A percentile compares a stretch with the other conserved stretches of the same genome.
Evolutionary conservation across 2,888 invertebrate genomes (phyloP).

Genomic region (Prostheceraeus crozeri): DNA sequence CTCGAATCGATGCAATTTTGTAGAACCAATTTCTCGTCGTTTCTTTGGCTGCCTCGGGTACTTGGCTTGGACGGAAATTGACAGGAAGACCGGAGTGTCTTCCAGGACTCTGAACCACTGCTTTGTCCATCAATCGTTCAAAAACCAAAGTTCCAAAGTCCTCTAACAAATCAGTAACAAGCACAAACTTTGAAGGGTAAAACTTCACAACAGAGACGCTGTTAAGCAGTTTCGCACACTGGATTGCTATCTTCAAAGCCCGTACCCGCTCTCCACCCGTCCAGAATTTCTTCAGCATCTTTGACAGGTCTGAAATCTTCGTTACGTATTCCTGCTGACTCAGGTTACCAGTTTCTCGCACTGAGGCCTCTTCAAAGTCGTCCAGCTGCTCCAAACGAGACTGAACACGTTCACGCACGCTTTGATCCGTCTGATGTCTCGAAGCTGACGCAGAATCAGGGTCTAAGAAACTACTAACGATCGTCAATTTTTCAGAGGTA

Average conservation of each 20-base stretch:
- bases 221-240: constrained; percentile 84
- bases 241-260: constrained; percentile 85
- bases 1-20: constrained; percentile 92
- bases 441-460: constrained; percentile 44
- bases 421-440: constrained; percentile 43
- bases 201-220: constrained; percentile 83
- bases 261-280: constrained; percentile 78
- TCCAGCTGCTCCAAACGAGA: constrained; percentile 82
- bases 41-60: constrained; percentile 72
- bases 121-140: constrained; percentile 50
- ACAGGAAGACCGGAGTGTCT: constrained; percentile 62
- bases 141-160: constrained; percentile 65
- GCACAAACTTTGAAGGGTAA: constrained; percentile 94
- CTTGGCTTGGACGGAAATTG: constrained; percentile 70
- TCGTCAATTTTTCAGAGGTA: constrained; percentile 82
- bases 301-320: constrained; percentile 80
- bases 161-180: constrained; percentile 88
- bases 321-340: constrained; percentile 84
- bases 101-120: too few species aligned
- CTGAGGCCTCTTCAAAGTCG: constrained; percentile 74
- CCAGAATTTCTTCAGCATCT: constrained; percentile 84
- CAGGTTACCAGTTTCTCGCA: constrained; percentile 76
- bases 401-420: constrained; percentile 74
- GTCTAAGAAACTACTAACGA: constrained; percentile 76
- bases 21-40: constrained; percentile 98